Evolutionary conservation across 2,888 invertebrate species (phyloP).

Genomic region (Julus scanicus): DNA sequence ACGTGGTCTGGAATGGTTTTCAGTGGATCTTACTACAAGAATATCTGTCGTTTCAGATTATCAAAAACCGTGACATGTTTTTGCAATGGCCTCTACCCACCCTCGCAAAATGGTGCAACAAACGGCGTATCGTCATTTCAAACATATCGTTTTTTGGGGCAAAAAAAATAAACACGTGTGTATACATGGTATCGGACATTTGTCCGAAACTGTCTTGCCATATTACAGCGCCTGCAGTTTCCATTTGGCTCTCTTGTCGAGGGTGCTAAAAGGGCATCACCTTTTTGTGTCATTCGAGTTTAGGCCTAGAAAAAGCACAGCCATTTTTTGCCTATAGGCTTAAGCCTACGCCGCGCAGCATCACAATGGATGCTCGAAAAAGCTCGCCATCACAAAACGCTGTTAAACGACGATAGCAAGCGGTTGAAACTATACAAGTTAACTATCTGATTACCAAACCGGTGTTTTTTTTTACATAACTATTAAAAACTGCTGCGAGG

Average conservation of each 20-base stretch:
- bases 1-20: background rate
- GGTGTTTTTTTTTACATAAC: background rate
- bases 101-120: background rate
- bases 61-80: background rate
- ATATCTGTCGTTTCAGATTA: background rate
- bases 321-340: slow-evolving; percentile 28
- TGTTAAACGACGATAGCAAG: background rate
- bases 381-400: background rate
- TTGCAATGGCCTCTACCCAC: background rate
- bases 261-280: slow-evolving; percentile 5
- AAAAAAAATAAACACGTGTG: slow-evolving; percentile 18
- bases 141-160: background rate
- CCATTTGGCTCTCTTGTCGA: background rate
- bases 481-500: background rate
- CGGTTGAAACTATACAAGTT: background rate
- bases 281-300: slow-evolving; percentile 11
- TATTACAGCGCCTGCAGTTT: background rate
- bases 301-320: slow-evolving; percentile 43
- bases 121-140: background rate
- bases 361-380: slow-evolving; percentile 28
- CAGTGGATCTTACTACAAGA: background rate
- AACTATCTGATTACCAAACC: background rate
- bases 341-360: slow-evolving; percentile 9
- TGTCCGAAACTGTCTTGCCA: background rate
- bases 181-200: background rate